Evolutionary conservation across 2,797 vertebrate genomes (phyloP).

Genomic region (Brachymystax lenok): DNA sequence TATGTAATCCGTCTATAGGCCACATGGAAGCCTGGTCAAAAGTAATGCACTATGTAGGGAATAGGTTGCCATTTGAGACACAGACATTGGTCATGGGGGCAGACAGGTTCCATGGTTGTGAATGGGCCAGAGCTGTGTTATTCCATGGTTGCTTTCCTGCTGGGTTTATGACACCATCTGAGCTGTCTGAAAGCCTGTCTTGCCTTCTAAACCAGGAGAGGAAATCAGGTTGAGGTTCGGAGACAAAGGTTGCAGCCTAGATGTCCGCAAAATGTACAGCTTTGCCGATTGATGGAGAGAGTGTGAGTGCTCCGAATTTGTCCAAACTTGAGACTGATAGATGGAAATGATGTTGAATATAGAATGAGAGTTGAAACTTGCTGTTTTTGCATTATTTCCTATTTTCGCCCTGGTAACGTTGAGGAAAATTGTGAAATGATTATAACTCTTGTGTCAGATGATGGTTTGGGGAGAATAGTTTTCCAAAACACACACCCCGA

Average conservation of each 20-base stretch:
- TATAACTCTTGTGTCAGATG: slow-evolving; percentile 2
- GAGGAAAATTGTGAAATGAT: neutral
- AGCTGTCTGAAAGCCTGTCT: slow-evolving; percentile 46
- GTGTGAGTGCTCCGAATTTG: neutral
- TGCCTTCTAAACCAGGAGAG: slow-evolving; percentile 40
- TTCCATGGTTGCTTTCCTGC: slow-evolving; percentile 25
- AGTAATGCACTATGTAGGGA: neutral
- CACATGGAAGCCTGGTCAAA: neutral
- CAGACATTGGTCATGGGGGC: slow-evolving; percentile 29
- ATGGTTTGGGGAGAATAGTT: slow-evolving; percentile 2
- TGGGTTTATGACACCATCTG: slow-evolving; percentile 63
- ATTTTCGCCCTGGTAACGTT: neutral
- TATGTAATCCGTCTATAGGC: no score
- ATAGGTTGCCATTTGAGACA: neutral
- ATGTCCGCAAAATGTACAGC: slow-evolving; percentile 14
- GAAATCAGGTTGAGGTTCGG: slow-evolving; percentile 54
- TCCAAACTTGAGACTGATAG: neutral
- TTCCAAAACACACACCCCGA: slow-evolving; percentile 3
- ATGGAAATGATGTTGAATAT: neutral
- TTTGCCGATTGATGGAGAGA: neutral
- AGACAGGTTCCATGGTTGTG: slow-evolving; percentile 50
- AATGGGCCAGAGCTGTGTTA: slow-evolving; percentile 26
- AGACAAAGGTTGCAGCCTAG: slow-evolving; percentile 20
- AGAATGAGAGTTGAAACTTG: neutral
- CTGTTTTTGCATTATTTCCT: slow-evolving; percentile 1